These are phyloP conservation scores for Halcyon malimbica DNA, from an alignment of 2,113 vertebrate genomes.

Conservation along the genomic window DNA sequence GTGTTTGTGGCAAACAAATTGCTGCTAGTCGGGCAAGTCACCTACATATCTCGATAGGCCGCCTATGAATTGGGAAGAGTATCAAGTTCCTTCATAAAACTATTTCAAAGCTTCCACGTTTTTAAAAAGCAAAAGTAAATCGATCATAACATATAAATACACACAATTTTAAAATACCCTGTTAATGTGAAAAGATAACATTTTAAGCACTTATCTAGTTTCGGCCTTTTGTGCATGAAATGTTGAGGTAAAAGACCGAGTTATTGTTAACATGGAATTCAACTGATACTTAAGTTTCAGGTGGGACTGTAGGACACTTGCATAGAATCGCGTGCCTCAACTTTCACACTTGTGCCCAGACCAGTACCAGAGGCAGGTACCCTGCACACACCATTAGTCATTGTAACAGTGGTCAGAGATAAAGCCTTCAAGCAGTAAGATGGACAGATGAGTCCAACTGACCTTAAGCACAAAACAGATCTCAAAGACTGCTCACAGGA, in stretches of 20 bases:
- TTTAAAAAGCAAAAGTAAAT: not conserved
- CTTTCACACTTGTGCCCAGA: not conserved
- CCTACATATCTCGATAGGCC: not conserved
- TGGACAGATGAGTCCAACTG: not conserved
- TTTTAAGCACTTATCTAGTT: not conserved
- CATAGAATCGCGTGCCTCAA: not conserved
- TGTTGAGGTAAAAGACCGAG: not conserved
- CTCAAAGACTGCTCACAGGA: not conserved
- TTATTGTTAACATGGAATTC: not conserved
- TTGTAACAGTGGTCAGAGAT: not conserved
- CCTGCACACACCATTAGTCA: not conserved
- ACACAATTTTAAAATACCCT: not conserved
- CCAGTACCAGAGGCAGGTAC: not conserved
- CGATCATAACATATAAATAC: not conserved
- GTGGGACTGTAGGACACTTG: not conserved
- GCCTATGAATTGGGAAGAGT: not conserved
- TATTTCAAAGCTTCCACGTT: not conserved
- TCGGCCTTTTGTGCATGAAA: not conserved
- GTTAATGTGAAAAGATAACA: not conserved
- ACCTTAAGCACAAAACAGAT: not conserved
- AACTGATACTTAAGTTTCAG: not conserved
- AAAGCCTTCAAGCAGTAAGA: not conserved
- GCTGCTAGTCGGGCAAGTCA: not conserved
- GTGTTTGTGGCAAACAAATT: not conserved
- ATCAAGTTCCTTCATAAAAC: not conserved